These are phyloP conservation scores for Naja naja DNA, from an alignment of 2,113 vertebrate genomes.

Conservation along the genomic window DNA sequence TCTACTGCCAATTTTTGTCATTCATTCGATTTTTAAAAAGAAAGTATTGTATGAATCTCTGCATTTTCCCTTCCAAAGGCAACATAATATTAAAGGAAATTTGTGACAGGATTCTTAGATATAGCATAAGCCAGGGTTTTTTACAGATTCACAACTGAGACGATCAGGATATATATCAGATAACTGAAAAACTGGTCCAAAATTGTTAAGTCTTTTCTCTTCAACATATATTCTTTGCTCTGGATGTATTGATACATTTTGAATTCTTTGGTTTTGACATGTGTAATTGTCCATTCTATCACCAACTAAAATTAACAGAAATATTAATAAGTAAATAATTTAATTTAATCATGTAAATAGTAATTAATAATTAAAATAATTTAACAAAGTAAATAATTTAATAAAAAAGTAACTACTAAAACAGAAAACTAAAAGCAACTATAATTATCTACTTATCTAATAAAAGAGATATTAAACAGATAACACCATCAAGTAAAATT, in stretches of 20 bases:
- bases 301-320: not conserved
- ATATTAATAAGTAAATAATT: not conserved
- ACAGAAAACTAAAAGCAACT: not conserved
- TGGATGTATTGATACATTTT: not conserved
- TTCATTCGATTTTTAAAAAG: not conserved
- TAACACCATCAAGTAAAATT: not conserved
- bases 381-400: too few relatives aligned
- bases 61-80: not conserved
- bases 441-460: not conserved
- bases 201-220: not conserved
- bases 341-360: not conserved
- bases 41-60: not conserved
- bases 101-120: not conserved
- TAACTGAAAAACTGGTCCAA: not conserved
- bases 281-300: too few relatives aligned
- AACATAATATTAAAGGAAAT: not conserved
- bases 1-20: not conserved
- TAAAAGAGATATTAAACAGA: not conserved
- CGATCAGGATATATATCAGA: not conserved
- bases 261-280: not conserved
- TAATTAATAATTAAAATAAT: too few relatives aligned
- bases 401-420: too few relatives aligned
- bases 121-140: not conserved
- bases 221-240: too few relatives aligned
- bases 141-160: not conserved